Percentiles rank a stretch among this genome's conserved stretches.
phyloP scores from a whole-genome alignment of 2,797 vertebrate genomes.

The Macroramphosus scolopax region DNA sequence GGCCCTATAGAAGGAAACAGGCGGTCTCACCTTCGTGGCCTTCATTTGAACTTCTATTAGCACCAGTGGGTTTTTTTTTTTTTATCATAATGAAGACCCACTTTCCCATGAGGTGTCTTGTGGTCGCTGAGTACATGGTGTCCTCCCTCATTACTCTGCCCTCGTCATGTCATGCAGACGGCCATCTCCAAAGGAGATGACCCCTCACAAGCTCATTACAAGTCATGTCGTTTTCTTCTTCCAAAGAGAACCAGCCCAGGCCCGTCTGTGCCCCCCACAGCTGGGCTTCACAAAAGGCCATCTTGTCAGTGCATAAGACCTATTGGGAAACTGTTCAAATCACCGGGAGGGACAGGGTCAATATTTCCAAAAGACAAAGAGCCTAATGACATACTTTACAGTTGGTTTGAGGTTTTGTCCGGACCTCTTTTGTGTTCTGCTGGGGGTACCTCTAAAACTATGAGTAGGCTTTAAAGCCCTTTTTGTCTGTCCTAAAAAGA shows the following conservation, averaged over 20 bases:
- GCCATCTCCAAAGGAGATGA: conserved; percentile 49
- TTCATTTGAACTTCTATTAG: neutral
- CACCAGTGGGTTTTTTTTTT: conserved; percentile 1
- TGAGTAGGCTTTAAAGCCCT: conserved; percentile 37
- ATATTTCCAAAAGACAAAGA: conserved; percentile 69
- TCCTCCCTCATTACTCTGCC: conserved; percentile 56
- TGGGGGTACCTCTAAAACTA: conserved; percentile 57
- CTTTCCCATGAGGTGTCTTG: conserved; percentile 35
- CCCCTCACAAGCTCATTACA: conserved; percentile 67
- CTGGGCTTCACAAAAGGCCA: conserved; percentile 62
- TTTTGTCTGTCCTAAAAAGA: conserved; percentile 47
- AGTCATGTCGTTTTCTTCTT: conserved; percentile 59
- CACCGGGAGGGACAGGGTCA: conserved; percentile 45
- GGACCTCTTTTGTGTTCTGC: conserved; percentile 56
- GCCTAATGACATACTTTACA: conserved; percentile 76
- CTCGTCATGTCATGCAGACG: conserved; percentile 46
- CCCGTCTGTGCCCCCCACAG: conserved; percentile 37
- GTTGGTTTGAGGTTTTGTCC: conserved; percentile 72
- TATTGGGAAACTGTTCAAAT: conserved; percentile 56
- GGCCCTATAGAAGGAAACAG: neutral
- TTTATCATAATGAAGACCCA: conserved; percentile 20
- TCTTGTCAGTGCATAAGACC: conserved; percentile 57
- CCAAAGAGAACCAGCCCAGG: conserved; percentile 37
- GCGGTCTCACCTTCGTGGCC: neutral
- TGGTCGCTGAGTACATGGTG: conserved; percentile 31